These are phyloP conservation scores for Magallana angulata DNA, from an alignment of 1,140 invertebrate genomes.

Conservation along the genomic window DNA sequence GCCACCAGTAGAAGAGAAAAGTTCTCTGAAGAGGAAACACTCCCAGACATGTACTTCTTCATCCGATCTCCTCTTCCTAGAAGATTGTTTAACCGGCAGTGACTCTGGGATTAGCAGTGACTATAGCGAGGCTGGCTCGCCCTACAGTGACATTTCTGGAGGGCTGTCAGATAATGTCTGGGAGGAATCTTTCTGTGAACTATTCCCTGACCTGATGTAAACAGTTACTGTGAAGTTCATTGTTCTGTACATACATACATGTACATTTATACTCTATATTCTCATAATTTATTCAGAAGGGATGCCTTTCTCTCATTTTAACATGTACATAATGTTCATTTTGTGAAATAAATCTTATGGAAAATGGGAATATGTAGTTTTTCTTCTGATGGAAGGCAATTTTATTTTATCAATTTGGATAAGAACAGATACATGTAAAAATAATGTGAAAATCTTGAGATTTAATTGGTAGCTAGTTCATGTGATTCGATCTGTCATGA, in stretches of 20 bases:
- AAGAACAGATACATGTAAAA: too few relatives aligned
- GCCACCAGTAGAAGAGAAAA: background rate
- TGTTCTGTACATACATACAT: constrained; percentile 43
- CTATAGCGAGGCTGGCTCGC: constrained; percentile 66
- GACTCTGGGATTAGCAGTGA: constrained; percentile 60
- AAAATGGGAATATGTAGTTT: constrained; percentile 19
- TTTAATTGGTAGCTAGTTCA: too few relatives aligned
- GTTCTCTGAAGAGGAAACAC: constrained; percentile 51
- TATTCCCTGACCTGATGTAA: constrained; percentile 72
- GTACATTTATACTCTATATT: background rate
- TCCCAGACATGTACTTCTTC: background rate
- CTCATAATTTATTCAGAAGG: constrained; percentile 21
- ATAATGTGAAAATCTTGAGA: too few relatives aligned
- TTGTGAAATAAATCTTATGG: constrained; percentile 52
- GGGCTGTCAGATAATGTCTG: constrained; percentile 65
- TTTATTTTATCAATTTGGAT: too few relatives aligned
- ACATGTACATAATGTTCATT: constrained; percentile 19
- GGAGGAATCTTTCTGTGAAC: constrained; percentile 75
- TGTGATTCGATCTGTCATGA: too few relatives aligned
- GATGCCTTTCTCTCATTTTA: background rate
- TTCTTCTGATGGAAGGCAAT: background rate
- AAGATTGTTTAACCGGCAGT: constrained; percentile 10
- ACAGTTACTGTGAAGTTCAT: constrained; percentile 6
- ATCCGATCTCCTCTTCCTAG: background rate
- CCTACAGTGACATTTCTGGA: constrained; percentile 59